phyloP scores from a whole-genome alignment of 1,140 invertebrate species.

The Zophobas morio region DNA sequence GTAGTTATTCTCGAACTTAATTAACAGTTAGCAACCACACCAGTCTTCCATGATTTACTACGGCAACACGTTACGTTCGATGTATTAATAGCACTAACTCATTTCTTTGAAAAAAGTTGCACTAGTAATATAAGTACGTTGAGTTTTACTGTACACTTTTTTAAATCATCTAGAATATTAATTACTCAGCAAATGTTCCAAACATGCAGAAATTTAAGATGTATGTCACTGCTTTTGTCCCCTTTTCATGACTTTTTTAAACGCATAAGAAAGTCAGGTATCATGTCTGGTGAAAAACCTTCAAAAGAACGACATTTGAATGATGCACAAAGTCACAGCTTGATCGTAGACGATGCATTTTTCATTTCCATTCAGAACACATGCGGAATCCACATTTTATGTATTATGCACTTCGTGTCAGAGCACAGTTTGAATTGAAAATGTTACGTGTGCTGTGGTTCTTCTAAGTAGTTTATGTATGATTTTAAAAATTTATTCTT shows the following conservation, averaged over 20 bases:
- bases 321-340: constrained; percentile 20
- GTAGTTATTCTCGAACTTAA: constrained; percentile 25
- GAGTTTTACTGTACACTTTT: no score
- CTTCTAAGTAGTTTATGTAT: constrained; percentile 26
- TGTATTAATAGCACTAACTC: constrained; percentile 19
- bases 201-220: no score
- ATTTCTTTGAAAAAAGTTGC: constrained; percentile 5
- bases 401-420: constrained; percentile 41
- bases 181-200: no score
- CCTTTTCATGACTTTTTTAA: neutral
- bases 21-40: constrained; percentile 14
- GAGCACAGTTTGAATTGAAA: constrained; percentile 47
- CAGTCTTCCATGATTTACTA: constrained; percentile 22
- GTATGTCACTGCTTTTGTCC: neutral
- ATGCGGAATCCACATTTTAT: constrained; percentile 42
- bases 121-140: no score
- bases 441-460: constrained; percentile 20
- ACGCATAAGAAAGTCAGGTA: neutral
- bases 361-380: constrained; percentile 44
- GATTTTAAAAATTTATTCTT: constrained; percentile 27
- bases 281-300: constrained; percentile 1
- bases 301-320: constrained; percentile 11
- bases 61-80: constrained; percentile 1
- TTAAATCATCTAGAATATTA: no score
- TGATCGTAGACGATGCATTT: constrained; percentile 40